Evolutionary conservation across 2,888 invertebrate genomes (phyloP).

Genomic region (Automeris io): DNA sequence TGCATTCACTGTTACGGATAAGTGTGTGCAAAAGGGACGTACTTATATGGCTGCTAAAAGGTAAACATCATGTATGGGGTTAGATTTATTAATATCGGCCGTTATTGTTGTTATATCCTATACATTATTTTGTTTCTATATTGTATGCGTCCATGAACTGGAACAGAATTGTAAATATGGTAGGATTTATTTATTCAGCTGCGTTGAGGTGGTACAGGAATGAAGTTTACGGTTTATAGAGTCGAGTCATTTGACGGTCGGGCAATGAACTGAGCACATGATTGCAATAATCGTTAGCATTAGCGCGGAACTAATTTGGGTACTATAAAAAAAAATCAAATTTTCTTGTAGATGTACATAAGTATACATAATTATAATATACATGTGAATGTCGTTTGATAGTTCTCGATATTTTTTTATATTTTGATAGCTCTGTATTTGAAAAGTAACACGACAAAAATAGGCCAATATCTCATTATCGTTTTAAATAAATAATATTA

Average conservation of each 20-base stretch:
- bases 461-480: slow-evolving; percentile 74
- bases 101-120: slow-evolving; percentile 53
- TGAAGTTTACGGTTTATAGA: slow-evolving; percentile 46
- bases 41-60: too few species aligned
- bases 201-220: slow-evolving; percentile 46
- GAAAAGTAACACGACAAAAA: slow-evolving; percentile 59
- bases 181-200: slow-evolving; percentile 71
- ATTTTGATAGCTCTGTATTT: slow-evolving; percentile 79
- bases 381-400: slow-evolving; percentile 76
- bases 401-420: slow-evolving; percentile 78
- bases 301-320: slow-evolving; percentile 71
- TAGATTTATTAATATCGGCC: too few species aligned
- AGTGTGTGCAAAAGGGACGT: too few species aligned
- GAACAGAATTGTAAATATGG: slow-evolving; percentile 70
- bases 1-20: too few species aligned
- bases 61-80: too few species aligned
- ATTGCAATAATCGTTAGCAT: slow-evolving; percentile 58
- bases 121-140: slow-evolving; percentile 65
- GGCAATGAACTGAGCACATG: slow-evolving; percentile 59
- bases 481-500: slow-evolving; percentile 53
- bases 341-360: slow-evolving; percentile 73
- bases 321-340: slow-evolving; percentile 56
- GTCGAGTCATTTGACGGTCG: slow-evolving; percentile 48
- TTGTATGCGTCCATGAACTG: slow-evolving; percentile 74
- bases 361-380: slow-evolving; percentile 67